Evolutionary conservation across 2,113 vertebrate species (phyloP).

Genomic region (Percopsis transmontana): DNA sequence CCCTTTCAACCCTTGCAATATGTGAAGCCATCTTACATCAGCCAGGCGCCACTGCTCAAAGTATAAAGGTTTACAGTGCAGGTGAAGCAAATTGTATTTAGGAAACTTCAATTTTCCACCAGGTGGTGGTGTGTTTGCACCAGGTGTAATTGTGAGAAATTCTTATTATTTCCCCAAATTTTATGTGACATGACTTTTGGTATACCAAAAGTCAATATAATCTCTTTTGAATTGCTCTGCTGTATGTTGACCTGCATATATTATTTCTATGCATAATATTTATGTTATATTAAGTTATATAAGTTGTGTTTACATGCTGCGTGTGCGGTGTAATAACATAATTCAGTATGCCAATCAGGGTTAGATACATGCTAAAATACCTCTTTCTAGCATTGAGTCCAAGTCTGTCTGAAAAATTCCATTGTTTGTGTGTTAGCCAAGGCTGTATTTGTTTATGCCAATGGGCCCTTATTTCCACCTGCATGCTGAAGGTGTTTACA

Average conservation of each 20-base stretch:
- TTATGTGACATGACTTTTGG: too few species aligned
- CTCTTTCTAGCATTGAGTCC: constrained; percentile 29
- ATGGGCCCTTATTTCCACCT: constrained; percentile 69
- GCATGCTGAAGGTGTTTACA: constrained; percentile 68
- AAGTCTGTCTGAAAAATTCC: constrained; percentile 47
- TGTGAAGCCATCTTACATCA: too few species aligned
- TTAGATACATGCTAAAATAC: neutral
- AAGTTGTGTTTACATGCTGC: neutral
- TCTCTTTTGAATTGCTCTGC: too few species aligned
- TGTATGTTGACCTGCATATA: too few species aligned
- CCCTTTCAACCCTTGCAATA: too few species aligned
- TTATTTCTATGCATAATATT: too few species aligned
- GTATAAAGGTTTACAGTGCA: too few species aligned
- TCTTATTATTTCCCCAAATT: too few species aligned
- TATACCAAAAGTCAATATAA: too few species aligned
- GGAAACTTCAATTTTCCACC: constrained; percentile 37
- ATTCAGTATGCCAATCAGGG: neutral
- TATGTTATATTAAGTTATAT: too few species aligned
- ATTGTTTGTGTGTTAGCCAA: constrained; percentile 48
- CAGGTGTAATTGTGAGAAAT: constrained; percentile 4
- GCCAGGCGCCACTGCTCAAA: too few species aligned
- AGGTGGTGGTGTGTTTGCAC: constrained; percentile 66
- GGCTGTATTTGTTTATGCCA: constrained; percentile 62
- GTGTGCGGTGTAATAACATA: neutral
- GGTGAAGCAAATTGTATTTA: neutral